phyloP scores from a whole-genome alignment of 1,140 invertebrate species.

The Drosophila littoralis region DNA sequence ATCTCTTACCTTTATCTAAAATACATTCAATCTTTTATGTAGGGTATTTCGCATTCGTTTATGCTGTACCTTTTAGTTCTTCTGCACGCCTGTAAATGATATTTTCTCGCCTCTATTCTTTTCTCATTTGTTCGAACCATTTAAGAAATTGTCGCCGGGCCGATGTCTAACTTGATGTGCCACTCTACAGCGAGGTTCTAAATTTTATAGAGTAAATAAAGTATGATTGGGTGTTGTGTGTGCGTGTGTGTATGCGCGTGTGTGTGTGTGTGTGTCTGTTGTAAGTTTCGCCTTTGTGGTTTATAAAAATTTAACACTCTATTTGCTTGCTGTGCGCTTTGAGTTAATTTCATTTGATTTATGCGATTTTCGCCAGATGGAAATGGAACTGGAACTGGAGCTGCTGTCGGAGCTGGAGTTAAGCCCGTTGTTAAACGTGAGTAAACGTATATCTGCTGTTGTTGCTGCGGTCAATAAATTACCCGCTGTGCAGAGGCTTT shows the following conservation, averaged over 20 bases:
- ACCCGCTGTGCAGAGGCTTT: conserved; percentile 69
- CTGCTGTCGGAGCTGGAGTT: background rate
- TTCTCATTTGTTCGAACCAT: conserved; percentile 71
- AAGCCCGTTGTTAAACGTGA: conserved; percentile 25
- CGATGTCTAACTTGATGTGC: conserved; percentile 33
- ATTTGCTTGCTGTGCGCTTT: conserved; percentile 49
- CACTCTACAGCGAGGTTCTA: conserved; percentile 18
- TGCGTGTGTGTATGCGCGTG: conserved; percentile 22
- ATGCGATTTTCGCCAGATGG: conserved; percentile 46
- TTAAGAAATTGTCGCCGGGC: conserved; percentile 71
- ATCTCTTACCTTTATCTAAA: background rate
- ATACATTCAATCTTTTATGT: background rate
- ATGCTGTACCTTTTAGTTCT: conserved; percentile 37
- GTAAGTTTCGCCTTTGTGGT: conserved; percentile 46
- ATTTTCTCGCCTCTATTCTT: conserved; percentile 42
- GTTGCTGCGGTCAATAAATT: conserved; percentile 74
- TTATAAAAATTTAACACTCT: conserved; percentile 69
- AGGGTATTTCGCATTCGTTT: background rate
- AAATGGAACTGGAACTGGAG: background rate
- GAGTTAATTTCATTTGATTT: conserved; percentile 80
- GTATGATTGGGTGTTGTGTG: conserved; percentile 66
- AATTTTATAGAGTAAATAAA: conserved; percentile 72
- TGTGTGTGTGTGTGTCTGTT: conserved; percentile 8
- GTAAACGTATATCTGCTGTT: conserved; percentile 32
- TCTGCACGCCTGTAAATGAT: conserved; percentile 52